Base-by-base conservation (phyloP, 2,797 vertebrate species). In the Pteropus rufus region DNA sequence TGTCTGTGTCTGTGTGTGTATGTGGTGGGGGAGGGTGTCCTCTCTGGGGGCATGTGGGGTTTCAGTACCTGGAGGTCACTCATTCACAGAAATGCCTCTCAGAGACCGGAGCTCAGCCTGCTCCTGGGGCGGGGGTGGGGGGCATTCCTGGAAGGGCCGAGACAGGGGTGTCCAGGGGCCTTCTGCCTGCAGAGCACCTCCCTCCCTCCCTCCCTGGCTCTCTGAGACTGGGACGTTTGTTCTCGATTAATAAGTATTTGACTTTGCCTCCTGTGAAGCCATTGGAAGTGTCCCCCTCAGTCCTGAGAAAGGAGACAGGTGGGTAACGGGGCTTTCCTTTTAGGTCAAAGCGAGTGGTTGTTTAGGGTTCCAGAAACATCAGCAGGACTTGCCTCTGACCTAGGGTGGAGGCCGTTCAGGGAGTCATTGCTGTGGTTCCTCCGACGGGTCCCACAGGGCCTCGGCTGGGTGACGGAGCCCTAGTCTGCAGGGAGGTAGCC, bases 121-220 rank as follows among this genome's bases (percentile, higher is more conserved):
- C 39, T 34, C 6, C 0, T 15, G 24, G 15, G 46, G 15, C 1
- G 2, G 46, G 2, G 54, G 34, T 34, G 0, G 49, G 46, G 49
- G 3, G 69, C 3, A 7, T 23, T 82, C n/a, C 54, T 19, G 73
- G 67, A 56, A 64, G 58, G 34, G 21, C 54, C 11, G 1, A 0
- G 60, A 44, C 49, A 49, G 8, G 31, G 4, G 36, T 12, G 7
- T 15, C 69, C 56, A 26, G 10, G 39, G 64, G 76, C 31, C 14
- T 36, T 23, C 65, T 5, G 16, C 24, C 83, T 39, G 7, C 54
- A 60, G 26, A 39, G 58, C 0, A 5, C 82, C 21, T 7, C 23
- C 39, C 26, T 31, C 34, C 39, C 26, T 31, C 31, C 8, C 8
- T 92, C 15, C 31, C 26, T 26, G 60, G 54, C 6, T 12, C 7